Conservation (phyloP, 2,888 invertebrate species). For the Chrysolina oricalcia region DNA sequence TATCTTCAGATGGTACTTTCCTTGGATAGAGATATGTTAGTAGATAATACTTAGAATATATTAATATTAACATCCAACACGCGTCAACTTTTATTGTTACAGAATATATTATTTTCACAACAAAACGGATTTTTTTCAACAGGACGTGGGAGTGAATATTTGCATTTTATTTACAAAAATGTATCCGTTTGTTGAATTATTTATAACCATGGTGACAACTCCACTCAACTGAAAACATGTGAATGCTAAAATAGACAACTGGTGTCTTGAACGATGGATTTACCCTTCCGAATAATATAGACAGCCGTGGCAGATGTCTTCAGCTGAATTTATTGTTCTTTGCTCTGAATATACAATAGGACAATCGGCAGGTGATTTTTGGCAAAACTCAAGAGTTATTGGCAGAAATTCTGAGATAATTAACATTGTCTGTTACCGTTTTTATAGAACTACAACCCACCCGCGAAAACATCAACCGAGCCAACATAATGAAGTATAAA, state of each 20-base stretch:
- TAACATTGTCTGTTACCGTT: constrained; percentile 6
- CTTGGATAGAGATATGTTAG: no score
- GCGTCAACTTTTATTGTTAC: neutral
- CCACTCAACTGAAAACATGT: constrained; percentile 36
- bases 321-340: constrained; percentile 59
- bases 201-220: constrained; percentile 1
- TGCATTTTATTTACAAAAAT: neutral
- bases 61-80: neutral
- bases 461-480: neutral
- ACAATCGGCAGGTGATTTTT: constrained; percentile 50
- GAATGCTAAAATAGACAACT: constrained; percentile 4
- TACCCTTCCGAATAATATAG: constrained; percentile 57
- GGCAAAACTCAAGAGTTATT: constrained; percentile 34
- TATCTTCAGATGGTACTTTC: no score
- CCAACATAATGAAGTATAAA: no score
- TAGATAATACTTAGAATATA: neutral
- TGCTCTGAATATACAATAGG: constrained; percentile 55
- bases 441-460: neutral
- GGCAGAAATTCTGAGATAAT: constrained; percentile 30
- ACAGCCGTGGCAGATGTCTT: constrained; percentile 56
- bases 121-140: neutral
- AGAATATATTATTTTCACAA: neutral
- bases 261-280: constrained; percentile 48
- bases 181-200: neutral
- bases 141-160: constrained; percentile 8